phyloP scores from a whole-genome alignment of 2,888 invertebrate genomes.

The Drosophila tripunctata region DNA sequence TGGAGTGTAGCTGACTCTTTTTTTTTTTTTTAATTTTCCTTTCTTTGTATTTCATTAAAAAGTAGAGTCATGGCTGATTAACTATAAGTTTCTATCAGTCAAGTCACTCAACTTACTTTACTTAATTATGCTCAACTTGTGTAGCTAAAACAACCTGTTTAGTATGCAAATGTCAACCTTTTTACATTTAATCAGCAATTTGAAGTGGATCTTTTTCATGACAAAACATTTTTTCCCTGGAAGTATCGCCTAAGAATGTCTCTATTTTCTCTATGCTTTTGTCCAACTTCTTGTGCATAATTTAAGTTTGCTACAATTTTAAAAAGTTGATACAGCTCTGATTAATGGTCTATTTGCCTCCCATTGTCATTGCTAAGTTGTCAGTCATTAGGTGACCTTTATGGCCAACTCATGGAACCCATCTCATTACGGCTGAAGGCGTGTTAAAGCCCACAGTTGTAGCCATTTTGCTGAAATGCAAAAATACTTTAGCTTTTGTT shows the following conservation, averaged over 20 bases:
- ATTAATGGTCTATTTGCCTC: conserved; percentile 9
- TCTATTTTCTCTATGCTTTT: not conserved
- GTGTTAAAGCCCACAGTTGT: not conserved
- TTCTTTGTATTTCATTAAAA: too few species aligned
- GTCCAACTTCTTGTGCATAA: not conserved
- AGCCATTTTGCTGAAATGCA: not conserved
- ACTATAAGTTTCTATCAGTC: too few species aligned
- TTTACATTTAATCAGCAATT: not conserved
- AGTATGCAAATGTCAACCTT: conserved; percentile 5
- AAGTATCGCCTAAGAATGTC: not conserved
- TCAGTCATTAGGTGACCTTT: conserved; percentile 3
- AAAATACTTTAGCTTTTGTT: not conserved
- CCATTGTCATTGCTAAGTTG: conserved; percentile 13
- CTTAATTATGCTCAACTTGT: too few species aligned
- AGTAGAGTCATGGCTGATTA: too few species aligned
- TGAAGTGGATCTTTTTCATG: not conserved
- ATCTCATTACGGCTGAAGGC: not conserved
- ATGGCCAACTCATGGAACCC: conserved; percentile 1
- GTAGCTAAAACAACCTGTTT: not conserved
- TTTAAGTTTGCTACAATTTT: not conserved
- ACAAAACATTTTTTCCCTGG: not conserved
- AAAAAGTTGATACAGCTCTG: too few species aligned
- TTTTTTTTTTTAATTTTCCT: too few species aligned
- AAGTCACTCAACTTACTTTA: too few species aligned
- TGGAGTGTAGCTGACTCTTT: too few species aligned